phyloP scores from a whole-genome alignment of 2,113 vertebrate species.

The Cinclus cinclus region DNA sequence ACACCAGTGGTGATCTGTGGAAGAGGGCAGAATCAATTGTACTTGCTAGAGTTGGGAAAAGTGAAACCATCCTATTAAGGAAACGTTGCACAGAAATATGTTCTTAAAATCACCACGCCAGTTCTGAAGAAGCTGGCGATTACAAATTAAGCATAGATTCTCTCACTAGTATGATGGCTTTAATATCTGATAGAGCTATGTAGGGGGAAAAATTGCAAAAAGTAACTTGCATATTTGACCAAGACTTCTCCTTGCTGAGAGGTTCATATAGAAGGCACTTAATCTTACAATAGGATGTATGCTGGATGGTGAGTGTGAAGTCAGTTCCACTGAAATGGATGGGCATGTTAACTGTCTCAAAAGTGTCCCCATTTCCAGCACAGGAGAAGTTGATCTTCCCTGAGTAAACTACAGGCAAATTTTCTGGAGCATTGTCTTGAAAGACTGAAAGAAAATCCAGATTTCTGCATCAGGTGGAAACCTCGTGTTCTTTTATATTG shows the following conservation, averaged over 20 bases:
- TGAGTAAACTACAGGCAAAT: neutral
- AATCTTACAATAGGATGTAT: neutral
- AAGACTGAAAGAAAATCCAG: neutral
- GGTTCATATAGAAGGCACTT: neutral
- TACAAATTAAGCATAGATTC: neutral
- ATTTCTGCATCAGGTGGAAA: neutral
- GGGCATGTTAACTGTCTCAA: neutral
- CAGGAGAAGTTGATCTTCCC: neutral
- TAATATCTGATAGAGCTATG: neutral
- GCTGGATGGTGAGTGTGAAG: neutral
- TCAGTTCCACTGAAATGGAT: neutral
- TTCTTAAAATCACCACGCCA: neutral
- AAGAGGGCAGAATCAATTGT: neutral
- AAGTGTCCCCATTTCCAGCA: neutral
- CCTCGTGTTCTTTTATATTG: neutral
- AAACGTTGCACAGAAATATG: neutral
- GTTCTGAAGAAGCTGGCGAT: neutral
- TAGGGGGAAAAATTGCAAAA: neutral
- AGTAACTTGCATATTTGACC: neutral
- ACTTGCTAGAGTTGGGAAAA: neutral
- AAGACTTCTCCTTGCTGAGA: neutral
- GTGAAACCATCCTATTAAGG: neutral
- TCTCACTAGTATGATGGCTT: neutral
- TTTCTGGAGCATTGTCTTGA: neutral
- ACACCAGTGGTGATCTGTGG: neutral